Conservation (phyloP, 2,113 vertebrate species). For the Strix aluco region DNA sequence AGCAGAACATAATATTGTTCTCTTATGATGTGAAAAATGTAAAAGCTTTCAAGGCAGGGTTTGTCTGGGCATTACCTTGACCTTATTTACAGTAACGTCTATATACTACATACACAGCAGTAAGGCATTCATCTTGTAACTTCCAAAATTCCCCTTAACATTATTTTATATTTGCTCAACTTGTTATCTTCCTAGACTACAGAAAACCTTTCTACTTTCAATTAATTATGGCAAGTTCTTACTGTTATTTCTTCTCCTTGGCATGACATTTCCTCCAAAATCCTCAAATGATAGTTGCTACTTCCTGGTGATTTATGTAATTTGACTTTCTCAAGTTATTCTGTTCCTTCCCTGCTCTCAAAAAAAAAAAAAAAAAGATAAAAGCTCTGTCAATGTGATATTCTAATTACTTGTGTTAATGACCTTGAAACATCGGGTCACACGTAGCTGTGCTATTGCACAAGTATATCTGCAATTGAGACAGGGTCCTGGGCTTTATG, state of each 20-base stretch:
- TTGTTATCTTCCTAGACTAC: not conserved
- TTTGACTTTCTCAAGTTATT: not conserved
- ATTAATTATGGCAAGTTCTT: conserved; percentile 2
- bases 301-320: not conserved
- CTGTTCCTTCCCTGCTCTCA: not conserved
- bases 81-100: not conserved
- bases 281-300: not conserved
- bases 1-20: not conserved
- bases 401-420: not conserved
- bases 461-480: not conserved
- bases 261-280: not conserved
- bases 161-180: not conserved
- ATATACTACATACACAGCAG: not conserved
- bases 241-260: conserved; percentile 22
- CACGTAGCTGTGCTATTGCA: not conserved
- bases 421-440: not conserved
- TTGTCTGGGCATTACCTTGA: not conserved
- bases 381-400: not conserved
- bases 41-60: conserved; percentile 8
- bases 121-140: not conserved
- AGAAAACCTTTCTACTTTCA: conserved; percentile 4
- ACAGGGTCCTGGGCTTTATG: not conserved
- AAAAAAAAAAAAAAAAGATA: not conserved
- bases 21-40: not conserved
- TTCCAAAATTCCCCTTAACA: not conserved